Evolutionary conservation across 1,140 invertebrate species (phyloP).

Genomic region (Cydia fagiglandana): DNA sequence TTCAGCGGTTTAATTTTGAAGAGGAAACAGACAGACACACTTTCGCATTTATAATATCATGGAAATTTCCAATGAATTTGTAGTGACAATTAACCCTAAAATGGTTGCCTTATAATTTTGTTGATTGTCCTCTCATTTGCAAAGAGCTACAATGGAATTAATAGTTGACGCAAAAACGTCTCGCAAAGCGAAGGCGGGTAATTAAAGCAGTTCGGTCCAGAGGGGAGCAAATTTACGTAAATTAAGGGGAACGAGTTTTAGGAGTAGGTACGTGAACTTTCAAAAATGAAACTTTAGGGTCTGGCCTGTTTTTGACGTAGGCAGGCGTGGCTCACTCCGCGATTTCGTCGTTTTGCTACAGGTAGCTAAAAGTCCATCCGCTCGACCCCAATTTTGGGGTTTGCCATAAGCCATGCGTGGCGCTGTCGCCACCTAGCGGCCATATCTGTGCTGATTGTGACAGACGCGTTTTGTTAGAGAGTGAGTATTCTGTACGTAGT

Average conservation of each 20-base stretch:
- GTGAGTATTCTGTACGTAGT: too few species aligned
- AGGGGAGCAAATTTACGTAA: constrained; percentile 23
- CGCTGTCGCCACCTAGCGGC: too few species aligned
- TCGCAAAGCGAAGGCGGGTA: neutral
- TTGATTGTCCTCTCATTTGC: constrained; percentile 2
- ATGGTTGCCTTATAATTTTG: neutral
- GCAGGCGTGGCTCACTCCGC: too few species aligned
- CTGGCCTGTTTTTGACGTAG: neutral
- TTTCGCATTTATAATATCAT: too few species aligned
- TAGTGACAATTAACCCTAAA: neutral
- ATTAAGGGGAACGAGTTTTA: constrained; percentile 4
- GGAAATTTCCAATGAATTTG: neutral
- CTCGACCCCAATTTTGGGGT: too few species aligned
- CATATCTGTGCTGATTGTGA: too few species aligned
- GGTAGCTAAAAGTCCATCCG: too few species aligned
- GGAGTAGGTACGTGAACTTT: neutral
- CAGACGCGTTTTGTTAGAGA: too few species aligned
- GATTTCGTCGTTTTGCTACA: too few species aligned
- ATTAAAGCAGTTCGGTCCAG: constrained; percentile 19
- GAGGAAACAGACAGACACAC: too few species aligned
- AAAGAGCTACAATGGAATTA: constrained; percentile 13
- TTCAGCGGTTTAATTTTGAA: too few species aligned
- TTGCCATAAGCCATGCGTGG: too few species aligned
- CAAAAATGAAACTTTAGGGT: constrained; percentile 2
- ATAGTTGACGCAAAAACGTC: constrained; percentile 25